Base-by-base conservation (phyloP, 2,888 invertebrate species). In the Notodonta dromedarius region DNA sequence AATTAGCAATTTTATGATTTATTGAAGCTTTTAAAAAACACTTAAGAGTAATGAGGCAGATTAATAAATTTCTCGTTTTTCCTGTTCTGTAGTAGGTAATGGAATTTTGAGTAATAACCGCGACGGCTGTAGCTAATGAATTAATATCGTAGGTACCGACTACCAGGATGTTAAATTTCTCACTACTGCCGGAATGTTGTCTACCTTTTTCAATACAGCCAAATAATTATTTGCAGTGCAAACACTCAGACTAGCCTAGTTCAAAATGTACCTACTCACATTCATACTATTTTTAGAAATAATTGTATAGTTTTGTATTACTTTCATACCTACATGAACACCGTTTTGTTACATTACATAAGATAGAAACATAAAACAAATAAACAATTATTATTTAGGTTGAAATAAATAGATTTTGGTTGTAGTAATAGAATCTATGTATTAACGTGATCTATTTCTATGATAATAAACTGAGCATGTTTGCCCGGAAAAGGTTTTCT, bases 1-100 rank as follows among this genome's bases (percentile, higher is more conserved):
- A 70, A 70, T 73, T 62, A 55, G 65, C 60, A 55, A 65, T 73
- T 63, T 67, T 59, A 62, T 70, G 66, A 75, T 73, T 75, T 67
- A 63, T 62, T 57, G 54, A 24, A 55, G 55, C 48, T 55, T 63
- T 61, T 65, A 57, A 44, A 60, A 46, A 46, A 56, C 60, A 54
- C 60, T 62, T 6, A 12, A 39, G 51, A 61, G 51, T 63, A 53
- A 62, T 62, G 35, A 63, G 56, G 64, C 72, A 56, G 67, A 63
- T 67, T 64, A 59, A 56, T n/a, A 55, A 35, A 6, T 58, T 59
- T 59, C 64, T 60, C 24, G 51, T 51, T 13, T 62, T 60, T 58
- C n/a, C 16, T 35, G 14, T 46, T 24, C n/a, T 13, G 35, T 57
- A 42, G 54, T 46, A n/a, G 46, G 46, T 50, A 16, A 50, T 50